A percentile compares a stretch with the other conserved stretches of the same genome.
These are phyloP conservation scores for Parthenolecanium corni DNA, from an alignment of 2,888 invertebrate genomes.

Conservation along the genomic window DNA sequence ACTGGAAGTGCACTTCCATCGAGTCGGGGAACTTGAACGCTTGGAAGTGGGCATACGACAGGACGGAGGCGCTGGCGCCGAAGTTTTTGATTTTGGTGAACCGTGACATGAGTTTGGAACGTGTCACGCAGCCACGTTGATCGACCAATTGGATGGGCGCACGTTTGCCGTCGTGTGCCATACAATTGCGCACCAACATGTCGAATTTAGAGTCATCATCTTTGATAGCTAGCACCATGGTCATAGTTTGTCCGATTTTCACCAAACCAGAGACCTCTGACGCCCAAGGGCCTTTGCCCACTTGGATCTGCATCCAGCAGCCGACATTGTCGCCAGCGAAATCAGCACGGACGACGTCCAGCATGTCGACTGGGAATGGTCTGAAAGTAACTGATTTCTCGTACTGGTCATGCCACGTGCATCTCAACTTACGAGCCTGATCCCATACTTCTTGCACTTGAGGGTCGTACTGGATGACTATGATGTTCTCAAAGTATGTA, in stretches of 20 bases:
- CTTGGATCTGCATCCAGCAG: conserved; percentile 96
- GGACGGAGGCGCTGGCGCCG: conserved; percentile 80
- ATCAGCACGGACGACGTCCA: conserved; percentile 86
- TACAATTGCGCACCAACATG: conserved; percentile 87
- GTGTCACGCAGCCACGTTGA: conserved; percentile 80
- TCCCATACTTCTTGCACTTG: conserved; percentile 90
- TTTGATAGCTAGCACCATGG: conserved; percentile 89
- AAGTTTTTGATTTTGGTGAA: conserved; percentile 93
- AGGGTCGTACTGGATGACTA: conserved; percentile 85
- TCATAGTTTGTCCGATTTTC: conserved; percentile 93
- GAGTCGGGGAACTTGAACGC: conserved; percentile 93
- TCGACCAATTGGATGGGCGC: conserved; percentile 88
- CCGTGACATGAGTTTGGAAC: conserved; percentile 84
- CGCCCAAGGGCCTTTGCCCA: conserved; percentile 90
- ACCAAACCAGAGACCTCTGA: conserved; percentile 88
- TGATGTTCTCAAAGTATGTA: conserved; percentile 86
- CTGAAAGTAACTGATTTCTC: conserved; percentile 90
- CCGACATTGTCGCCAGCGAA: conserved; percentile 92
- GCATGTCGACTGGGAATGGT: conserved; percentile 89
- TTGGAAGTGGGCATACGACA: conserved; percentile 87
- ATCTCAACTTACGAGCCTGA: conserved; percentile 78
- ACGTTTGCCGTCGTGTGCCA: conserved; percentile 86
- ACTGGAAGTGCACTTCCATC: conserved; percentile 93
- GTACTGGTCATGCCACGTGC: conserved; percentile 92
- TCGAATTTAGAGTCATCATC: conserved; percentile 91